phyloP scores from a whole-genome alignment of 2,888 invertebrate species.

The Hoplodrina blanda region DNA sequence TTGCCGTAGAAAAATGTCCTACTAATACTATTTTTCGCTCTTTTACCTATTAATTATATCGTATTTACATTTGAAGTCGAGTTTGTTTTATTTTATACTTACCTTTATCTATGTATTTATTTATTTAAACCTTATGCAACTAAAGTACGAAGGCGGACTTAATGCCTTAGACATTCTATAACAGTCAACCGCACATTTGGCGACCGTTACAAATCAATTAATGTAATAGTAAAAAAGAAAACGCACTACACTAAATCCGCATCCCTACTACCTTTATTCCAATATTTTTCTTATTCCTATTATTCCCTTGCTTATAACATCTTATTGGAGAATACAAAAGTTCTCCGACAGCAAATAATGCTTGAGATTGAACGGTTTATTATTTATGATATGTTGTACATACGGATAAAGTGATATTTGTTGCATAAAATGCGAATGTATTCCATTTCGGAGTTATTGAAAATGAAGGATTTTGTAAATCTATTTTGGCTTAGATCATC shows the following conservation, averaged over 20 bases:
- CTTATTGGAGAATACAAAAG: conserved; percentile 38
- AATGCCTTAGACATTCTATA: no score
- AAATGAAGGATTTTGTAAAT: conserved; percentile 1
- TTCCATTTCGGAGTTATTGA: conserved; percentile 12
- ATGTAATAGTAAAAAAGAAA: neutral
- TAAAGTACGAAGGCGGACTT: no score
- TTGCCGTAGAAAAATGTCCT: no score
- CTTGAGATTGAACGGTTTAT: conserved; percentile 51
- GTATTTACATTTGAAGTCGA: no score
- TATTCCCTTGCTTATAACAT: conserved; percentile 28
- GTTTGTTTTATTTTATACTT: no score
- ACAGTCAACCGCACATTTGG: no score
- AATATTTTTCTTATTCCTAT: conserved; percentile 32
- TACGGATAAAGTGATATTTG: conserved; percentile 35
- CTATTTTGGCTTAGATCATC: neutral
- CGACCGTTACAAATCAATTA: no score
- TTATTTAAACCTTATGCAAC: no score
- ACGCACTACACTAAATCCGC: neutral
- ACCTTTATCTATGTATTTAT: no score
- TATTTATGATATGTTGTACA: conserved; percentile 44
- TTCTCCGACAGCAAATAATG: conserved; percentile 51
- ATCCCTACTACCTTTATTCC: neutral
- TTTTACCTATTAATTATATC: no score
- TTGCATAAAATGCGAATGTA: conserved; percentile 36
- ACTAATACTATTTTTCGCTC: no score